These are phyloP conservation scores for Amblyornis subalaris DNA, from an alignment of 2,113 vertebrate species.

Conservation along the genomic window DNA sequence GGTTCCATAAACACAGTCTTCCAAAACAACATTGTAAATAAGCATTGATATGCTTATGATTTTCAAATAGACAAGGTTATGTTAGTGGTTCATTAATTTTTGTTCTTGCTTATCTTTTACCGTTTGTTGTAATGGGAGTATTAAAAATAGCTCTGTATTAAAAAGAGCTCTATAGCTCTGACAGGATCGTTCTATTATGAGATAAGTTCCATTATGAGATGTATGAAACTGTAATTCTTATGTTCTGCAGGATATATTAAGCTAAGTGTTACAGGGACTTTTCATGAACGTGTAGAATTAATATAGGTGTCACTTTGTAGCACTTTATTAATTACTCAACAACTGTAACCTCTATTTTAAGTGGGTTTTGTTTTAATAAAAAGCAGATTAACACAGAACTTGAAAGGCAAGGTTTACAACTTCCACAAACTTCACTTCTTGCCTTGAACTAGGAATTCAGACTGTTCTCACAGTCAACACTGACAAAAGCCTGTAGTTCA, in stretches of 20 bases:
- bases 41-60: not conserved
- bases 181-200: not conserved
- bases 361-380: not conserved
- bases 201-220: not conserved
- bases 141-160: no score
- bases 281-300: not conserved
- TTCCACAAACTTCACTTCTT: not conserved
- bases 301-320: not conserved
- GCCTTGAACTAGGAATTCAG: not conserved
- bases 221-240: not conserved
- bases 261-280: not conserved
- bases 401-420: not conserved
- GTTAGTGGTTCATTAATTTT: not conserved
- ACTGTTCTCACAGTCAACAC: not conserved
- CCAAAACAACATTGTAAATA: not conserved
- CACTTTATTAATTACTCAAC: not conserved
- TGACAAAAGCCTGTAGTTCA: not conserved
- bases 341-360: not conserved
- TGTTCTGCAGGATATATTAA: not conserved
- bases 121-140: not conserved
- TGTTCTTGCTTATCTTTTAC: not conserved
- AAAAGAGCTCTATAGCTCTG: not conserved
- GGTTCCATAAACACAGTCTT: not conserved
- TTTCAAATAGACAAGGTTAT: not conserved
- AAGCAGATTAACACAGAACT: not conserved